A percentile compares a stretch with the other conserved stretches of the same genome.
Evolutionary conservation across 2,888 invertebrate genomes (phyloP).

Genomic region (Dascillus cervinus): DNA sequence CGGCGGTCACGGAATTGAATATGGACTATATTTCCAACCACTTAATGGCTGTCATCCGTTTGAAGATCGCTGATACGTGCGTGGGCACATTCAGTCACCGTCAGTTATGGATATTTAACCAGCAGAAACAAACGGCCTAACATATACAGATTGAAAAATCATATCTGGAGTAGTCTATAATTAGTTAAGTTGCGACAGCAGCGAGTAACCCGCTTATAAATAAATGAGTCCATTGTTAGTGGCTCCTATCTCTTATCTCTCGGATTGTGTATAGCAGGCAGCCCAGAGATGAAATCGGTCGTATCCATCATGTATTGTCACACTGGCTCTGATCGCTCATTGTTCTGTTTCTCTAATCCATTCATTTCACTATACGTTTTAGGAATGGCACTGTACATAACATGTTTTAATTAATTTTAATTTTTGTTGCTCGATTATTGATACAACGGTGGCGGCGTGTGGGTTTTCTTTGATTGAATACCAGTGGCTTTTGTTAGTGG

Average conservation of each 20-base stretch:
- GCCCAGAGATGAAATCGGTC: conserved; percentile 38
- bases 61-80: too few relatives aligned
- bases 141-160: conserved; percentile 26
- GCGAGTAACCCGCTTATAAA: conserved; percentile 40
- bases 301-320: conserved; percentile 45
- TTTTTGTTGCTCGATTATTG: conserved; percentile 33
- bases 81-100: too few relatives aligned
- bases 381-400: conserved; percentile 34
- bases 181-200: conserved; percentile 37
- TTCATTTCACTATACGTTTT: conserved; percentile 34
- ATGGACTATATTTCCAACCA: too few relatives aligned
- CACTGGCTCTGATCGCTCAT: conserved; percentile 40
- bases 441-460: too few relatives aligned
- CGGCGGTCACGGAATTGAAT: too few relatives aligned
- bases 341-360: conserved; percentile 38
- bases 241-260: conserved; percentile 26
- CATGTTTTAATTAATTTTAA: conserved; percentile 41
- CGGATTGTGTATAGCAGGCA: conserved; percentile 27
- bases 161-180: conserved; percentile 30
- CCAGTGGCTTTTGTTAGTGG: conserved; percentile 32
- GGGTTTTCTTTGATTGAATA: conserved; percentile 33
- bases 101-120: conserved; percentile 13
- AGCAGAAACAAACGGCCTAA: conserved; percentile 18
- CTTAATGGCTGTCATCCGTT: too few relatives aligned
- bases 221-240: conserved; percentile 42